Evolutionary conservation across 2,888 invertebrate genomes (phyloP), one percentile per base, ranked within the genome.

Genomic region (Sminthurides aquaticus): DNA sequence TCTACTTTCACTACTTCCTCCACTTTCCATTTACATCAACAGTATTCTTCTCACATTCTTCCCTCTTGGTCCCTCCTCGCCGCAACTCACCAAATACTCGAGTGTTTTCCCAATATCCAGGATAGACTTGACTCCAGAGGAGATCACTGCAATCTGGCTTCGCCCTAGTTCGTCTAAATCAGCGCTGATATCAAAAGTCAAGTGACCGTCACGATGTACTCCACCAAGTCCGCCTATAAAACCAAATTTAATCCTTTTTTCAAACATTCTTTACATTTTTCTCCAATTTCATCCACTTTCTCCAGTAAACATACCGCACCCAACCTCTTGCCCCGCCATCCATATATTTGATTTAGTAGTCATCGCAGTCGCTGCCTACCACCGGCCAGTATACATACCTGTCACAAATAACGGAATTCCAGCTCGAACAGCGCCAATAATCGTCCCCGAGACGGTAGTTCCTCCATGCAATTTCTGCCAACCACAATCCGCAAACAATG

Each of bases 41-140:
- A 34, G 43, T n/a, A n/a, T n/a, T n/a, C n/a, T n/a, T n/a, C n/a
- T n/a, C n/a, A n/a, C n/a, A n/a, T n/a, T n/a, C n/a, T n/a, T n/a
- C n/a, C n/a, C n/a, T n/a, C n/a, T n/a, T n/a, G n/a, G n/a, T n/a
- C n/a, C n/a, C n/a, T n/a, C n/a, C n/a, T n/a, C n/a, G 43, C 43
- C 28, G 43, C 18, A 65, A 76, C 81, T 79, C 80, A 92, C 93
- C 81, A 99, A 81, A 78, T 88, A 96, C 78, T 99, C 98, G 57
- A 99, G 82, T 0, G 98, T 98, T 77, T 88, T 87, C 2, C 87
- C 88, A 74, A 99, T 92, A 78, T 99, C 99, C 65, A 99, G 83
- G 75, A 99, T 97, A 24, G 97, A 96, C 80, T 99, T 99, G 63
- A 96, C 87, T 1, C 99, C 99, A 76, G 96, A 91, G 74, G 93